Base-by-base conservation (phyloP, 92 coral and sea anemone species). In the Epizoanthus scotinus region DNA sequence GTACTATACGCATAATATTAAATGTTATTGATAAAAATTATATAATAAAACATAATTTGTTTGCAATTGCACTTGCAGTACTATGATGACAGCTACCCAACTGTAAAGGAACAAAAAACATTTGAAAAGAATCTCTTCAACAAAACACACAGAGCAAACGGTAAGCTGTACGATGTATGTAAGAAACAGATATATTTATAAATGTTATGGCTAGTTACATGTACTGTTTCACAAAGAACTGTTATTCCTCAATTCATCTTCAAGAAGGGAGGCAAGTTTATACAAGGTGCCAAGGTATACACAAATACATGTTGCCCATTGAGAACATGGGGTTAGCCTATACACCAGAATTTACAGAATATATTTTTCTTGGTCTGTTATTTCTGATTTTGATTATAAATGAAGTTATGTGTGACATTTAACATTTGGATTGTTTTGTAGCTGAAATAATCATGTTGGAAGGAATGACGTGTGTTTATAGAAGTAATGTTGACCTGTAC, bases 101-200 rank as follows among this genome's bases (percentile, higher is more conserved):
- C 99, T 25, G 89, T 91, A 34, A 95, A 95, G 83, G 99, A 95
- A 86, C 99, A 95, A 54, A 95, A 91, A 79, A 98, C 94, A 83
- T 95, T 95, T 89, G 99, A 95, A 68, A 95, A 95, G 88, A 95
- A 95, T 75, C 94, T 95, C 21, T 95, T 95, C 71, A 93, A 91
- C 85, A 95, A 95, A 87, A 95, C 99, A 17, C 97, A 94, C 86
- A 87, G 99, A 95, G 99, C 94, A 58, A 95, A 95, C 91, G 99
- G 99, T 95, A 75, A 64, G 52, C 68, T 70, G 31, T 42, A 21
- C 17, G 20, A 20, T 40, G 55, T 71, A n/a, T n/a, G n/a, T n/a
- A n/a, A n/a, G n/a, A n/a, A n/a, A n/a, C n/a, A n/a, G n/a, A n/a
- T n/a, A n/a, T n/a, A n/a, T n/a, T n/a, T n/a, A n/a, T n/a, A n/a